A percentile compares a stretch with the other conserved stretches of the same genome.
Evolutionary conservation across 2,113 vertebrate genomes (phyloP).

Genomic region (Cynoglossus semilaevis): DNA sequence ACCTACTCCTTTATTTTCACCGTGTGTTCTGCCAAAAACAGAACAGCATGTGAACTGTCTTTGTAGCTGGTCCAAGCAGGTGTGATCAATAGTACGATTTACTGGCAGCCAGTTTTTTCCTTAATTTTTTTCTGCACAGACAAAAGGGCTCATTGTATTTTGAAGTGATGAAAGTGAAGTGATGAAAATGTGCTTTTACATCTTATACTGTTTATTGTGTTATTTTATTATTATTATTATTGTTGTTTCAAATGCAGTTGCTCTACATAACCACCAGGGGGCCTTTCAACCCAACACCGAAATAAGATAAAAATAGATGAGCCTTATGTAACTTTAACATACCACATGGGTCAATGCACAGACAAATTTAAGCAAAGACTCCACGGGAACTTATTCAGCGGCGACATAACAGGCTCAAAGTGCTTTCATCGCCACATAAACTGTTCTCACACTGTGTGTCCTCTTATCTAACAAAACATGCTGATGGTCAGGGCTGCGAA

Average conservation of each 20-base stretch:
- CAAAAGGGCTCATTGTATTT: too few species aligned
- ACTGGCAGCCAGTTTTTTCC: too few species aligned
- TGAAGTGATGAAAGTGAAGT: too few species aligned
- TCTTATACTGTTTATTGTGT: too few species aligned
- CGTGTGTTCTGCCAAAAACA: conserved; percentile 2
- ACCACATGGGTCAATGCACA: background rate
- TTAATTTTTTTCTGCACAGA: too few species aligned
- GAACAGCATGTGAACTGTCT: background rate
- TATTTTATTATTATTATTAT: too few species aligned
- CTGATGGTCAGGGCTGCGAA: conserved; percentile 15
- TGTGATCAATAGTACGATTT: background rate
- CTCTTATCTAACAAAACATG: conserved; percentile 18
- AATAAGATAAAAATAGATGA: background rate
- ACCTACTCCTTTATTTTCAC: background rate
- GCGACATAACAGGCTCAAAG: conserved; percentile 10
- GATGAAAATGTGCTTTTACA: too few species aligned
- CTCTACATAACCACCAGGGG: too few species aligned
- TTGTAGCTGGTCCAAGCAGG: conserved; percentile 4
- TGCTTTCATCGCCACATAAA: background rate
- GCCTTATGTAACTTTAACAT: background rate
- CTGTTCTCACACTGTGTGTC: background rate
- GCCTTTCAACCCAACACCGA: background rate
- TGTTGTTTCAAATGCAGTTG: too few species aligned
- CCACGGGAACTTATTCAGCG: conserved; percentile 9
- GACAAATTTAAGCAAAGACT: background rate